phyloP scores from a whole-genome alignment of 2,113 vertebrate genomes.

The Brachionichthys hirsutus region DNA sequence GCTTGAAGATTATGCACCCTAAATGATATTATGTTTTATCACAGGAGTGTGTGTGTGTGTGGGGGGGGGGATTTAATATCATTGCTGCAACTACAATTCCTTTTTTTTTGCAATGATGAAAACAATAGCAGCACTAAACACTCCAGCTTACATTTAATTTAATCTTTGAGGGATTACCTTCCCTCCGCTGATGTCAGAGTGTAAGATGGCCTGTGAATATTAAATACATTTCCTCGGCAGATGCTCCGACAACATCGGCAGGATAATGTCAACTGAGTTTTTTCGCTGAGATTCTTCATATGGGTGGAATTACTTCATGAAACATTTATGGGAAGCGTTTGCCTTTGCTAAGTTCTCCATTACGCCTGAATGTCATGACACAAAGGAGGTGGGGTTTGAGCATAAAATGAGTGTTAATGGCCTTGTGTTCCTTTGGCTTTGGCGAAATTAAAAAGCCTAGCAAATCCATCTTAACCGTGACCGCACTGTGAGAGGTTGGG shows the following conservation, averaged over 20 bases:
- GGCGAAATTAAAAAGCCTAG: slow-evolving; percentile 57
- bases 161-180: slow-evolving; percentile 78
- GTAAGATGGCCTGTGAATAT: slow-evolving; percentile 69
- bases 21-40: slow-evolving; percentile 67
- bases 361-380: slow-evolving; percentile 64
- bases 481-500: slow-evolving; percentile 2
- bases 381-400: slow-evolving; percentile 25
- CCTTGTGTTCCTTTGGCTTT: slow-evolving; percentile 62
- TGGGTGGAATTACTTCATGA: not conserved
- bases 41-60: slow-evolving; percentile 40
- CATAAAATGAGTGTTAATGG: slow-evolving; percentile 61
- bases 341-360: slow-evolving; percentile 56
- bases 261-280: slow-evolving; percentile 77
- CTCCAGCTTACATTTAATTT: slow-evolving; percentile 77
- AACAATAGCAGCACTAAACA: slow-evolving; percentile 78
- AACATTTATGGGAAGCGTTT: slow-evolving; percentile 10
- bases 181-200: slow-evolving; percentile 66
- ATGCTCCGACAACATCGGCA: slow-evolving; percentile 62
- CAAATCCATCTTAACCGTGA: slow-evolving; percentile 56
- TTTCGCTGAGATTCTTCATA: slow-evolving; percentile 40
- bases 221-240: slow-evolving; percentile 76
- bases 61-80: slow-evolving; percentile 56
- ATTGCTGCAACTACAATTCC: slow-evolving; percentile 59
- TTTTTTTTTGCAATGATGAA: slow-evolving; percentile 74
- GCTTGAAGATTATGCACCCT: slow-evolving; percentile 69